Conservation (phyloP, 1,140 invertebrate species). For the Thrips palmi region DNA sequence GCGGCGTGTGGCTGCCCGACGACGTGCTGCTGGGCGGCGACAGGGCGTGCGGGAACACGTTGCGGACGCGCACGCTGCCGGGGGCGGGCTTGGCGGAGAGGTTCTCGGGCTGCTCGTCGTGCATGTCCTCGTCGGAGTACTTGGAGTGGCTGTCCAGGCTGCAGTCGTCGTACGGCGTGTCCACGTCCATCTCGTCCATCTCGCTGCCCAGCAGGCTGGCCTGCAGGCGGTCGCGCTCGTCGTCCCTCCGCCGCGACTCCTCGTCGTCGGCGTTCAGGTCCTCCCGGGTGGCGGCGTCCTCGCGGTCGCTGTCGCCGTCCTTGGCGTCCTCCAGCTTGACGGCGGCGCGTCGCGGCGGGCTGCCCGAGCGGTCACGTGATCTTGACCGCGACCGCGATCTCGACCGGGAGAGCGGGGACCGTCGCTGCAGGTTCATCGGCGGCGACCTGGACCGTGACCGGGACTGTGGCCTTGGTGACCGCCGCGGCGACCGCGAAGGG, state of each 20-base stretch:
- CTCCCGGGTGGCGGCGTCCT: constrained; percentile 41
- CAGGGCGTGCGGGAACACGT: constrained; percentile 30
- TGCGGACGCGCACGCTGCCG: not conserved
- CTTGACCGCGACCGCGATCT: no score
- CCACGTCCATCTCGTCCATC: no score
- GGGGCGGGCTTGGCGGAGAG: constrained; percentile 50
- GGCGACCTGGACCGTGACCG: no score
- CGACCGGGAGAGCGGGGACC: no score
- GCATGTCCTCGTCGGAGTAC: constrained; percentile 40
- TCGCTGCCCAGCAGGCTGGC: no score
- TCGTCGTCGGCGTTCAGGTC: constrained; percentile 35
- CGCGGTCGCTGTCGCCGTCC: constrained; percentile 29
- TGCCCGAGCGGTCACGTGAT: constrained; percentile 20
- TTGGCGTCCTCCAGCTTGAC: constrained; percentile 24
- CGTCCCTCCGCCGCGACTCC: constrained; percentile 27
- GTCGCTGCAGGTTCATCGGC: no score
- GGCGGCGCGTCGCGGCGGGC: constrained; percentile 13
- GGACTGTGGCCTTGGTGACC: no score
- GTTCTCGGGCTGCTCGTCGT: constrained; percentile 56
- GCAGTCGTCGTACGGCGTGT: constrained; percentile 51
- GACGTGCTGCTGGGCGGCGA: constrained; percentile 48
- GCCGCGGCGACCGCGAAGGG: no score
- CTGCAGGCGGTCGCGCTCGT: constrained; percentile 24
- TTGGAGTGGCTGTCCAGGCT: constrained; percentile 59
- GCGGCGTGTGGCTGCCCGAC: constrained; percentile 34